These are phyloP conservation scores for Pseudomyrmex pallidus DNA, from an alignment of 1,140 invertebrate genomes.

Conservation along the genomic window DNA sequence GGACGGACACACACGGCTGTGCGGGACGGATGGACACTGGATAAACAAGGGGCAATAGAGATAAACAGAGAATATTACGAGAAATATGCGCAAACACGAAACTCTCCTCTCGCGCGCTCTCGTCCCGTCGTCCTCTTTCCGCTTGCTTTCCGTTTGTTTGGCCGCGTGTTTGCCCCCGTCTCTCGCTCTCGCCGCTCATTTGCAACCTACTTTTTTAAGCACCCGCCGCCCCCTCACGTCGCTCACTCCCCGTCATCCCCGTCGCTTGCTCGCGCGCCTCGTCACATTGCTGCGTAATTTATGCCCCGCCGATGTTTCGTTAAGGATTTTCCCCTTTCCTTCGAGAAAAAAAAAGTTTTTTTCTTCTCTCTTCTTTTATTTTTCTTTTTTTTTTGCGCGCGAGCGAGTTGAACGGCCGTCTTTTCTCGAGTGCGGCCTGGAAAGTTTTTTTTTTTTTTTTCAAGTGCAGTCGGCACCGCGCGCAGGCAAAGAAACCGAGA, in stretches of 20 bases:
- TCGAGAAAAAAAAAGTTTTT: not conserved
- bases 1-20: constrained; percentile 72
- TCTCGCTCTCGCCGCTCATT: constrained; percentile 67
- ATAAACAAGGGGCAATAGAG: constrained; percentile 84
- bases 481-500: not conserved
- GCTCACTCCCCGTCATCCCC: constrained; percentile 34
- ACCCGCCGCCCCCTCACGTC: constrained; percentile 44
- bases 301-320: constrained; percentile 72
- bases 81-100: constrained; percentile 83
- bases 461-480: not conserved
- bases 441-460: not conserved
- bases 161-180: constrained; percentile 57
- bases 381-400: constrained; percentile 2
- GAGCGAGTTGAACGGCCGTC: not conserved
- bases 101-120: constrained; percentile 64
- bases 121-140: constrained; percentile 45
- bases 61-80: constrained; percentile 84
- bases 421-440: not conserved
- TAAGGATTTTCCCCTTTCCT: constrained; percentile 65
- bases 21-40: constrained; percentile 77
- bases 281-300: constrained; percentile 68
- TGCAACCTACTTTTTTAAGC: constrained; percentile 68
- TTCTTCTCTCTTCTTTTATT: no score
- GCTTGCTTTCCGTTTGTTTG: constrained; percentile 69
- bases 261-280: constrained; percentile 30